phyloP scores from a whole-genome alignment of 35 echinoderm and acorn worm genomes.

The Acanthaster planci region DNA sequence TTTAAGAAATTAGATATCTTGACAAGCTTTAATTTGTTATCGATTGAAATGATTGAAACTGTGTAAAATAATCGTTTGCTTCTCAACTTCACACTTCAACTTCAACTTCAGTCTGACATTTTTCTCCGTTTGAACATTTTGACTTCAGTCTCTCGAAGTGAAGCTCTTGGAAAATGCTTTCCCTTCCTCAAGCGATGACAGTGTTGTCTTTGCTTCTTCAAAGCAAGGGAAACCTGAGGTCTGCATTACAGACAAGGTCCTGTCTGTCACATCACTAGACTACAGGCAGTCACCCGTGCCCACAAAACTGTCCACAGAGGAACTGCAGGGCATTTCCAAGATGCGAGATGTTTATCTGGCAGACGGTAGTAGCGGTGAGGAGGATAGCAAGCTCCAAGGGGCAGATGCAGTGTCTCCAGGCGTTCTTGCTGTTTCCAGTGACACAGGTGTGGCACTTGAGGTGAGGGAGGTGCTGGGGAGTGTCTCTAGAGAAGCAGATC shows the following conservation, averaged over 20 bases:
- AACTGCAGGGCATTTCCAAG: not conserved
- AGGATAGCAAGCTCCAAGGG: not conserved
- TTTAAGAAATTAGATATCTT: no score
- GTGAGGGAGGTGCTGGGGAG: not conserved
- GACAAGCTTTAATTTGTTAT: no score
- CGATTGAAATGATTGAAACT: no score
- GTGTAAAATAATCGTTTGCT: no score
- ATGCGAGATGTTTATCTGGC: constrained; percentile 18
- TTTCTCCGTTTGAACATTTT: no score
- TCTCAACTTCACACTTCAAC: no score
- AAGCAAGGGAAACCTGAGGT: not conserved
- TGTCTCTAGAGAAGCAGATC: not conserved
- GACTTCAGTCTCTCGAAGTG: no score
- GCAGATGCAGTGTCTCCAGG: not conserved
- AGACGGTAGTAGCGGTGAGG: not conserved
- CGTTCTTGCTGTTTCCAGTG: not conserved
- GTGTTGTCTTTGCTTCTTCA: not conserved
- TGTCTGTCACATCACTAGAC: constrained; percentile 10
- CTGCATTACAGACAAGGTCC: not conserved
- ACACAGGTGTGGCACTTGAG: not conserved
- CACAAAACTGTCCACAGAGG: not conserved
- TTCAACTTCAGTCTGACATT: no score
- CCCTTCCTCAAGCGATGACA: not conserved
- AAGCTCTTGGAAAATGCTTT: not conserved
- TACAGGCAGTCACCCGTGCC: not conserved